Evolutionary conservation across 2,113 vertebrate species (phyloP), one percentile per base, ranked within the genome.

Genomic region (Tragulus kanchil): DNA sequence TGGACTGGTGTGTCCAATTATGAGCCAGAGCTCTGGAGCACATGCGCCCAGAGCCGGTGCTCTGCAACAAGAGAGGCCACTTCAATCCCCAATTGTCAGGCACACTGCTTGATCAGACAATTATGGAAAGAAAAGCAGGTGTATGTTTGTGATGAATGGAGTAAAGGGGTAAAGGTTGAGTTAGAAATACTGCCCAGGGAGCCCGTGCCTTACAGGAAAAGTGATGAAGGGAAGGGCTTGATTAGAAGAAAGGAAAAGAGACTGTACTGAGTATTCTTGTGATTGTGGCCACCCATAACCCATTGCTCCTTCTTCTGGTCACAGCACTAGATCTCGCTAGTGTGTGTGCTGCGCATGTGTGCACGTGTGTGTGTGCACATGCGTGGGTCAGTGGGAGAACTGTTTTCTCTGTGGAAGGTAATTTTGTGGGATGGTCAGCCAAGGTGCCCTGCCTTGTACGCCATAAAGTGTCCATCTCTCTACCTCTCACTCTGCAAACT

Each of bases 291-390:
- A 48, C 21, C 26, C 21, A 15, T 36, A n/a, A 50, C 56, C 36
- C 36, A 67, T 54, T 36, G 11, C 21, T 31, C 9, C 61, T 45
- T 52, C 12, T 50, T 84, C n/a, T 71, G 45, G 45, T 36, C 16
- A 75, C 62, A 77, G 31, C 13, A 19, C 16, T 61, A 5, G 11
- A 31, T 10, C 36, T 64, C 12, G 23, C 8, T 16, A 8, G 3
- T 9, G 2, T n/a, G 31, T 23, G 54, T 4, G 50, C 21, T 1
- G 17, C 5, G 5, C 6, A 1, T n/a, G 31, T 23, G 54, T 4
- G 23, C 8, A 8, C 6, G 3, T 9, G 2, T n/a, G 31, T 23
- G 54, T 4, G 50, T 21, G 73, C 5, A 0, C 0, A 45, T 3
- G 17, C 5, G 5, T 16, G 15, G 7, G 15, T 50, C 17, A 15